Conservation (phyloP, 2,797 vertebrate species). For the Paramormyrops hopkinsi region DNA sequence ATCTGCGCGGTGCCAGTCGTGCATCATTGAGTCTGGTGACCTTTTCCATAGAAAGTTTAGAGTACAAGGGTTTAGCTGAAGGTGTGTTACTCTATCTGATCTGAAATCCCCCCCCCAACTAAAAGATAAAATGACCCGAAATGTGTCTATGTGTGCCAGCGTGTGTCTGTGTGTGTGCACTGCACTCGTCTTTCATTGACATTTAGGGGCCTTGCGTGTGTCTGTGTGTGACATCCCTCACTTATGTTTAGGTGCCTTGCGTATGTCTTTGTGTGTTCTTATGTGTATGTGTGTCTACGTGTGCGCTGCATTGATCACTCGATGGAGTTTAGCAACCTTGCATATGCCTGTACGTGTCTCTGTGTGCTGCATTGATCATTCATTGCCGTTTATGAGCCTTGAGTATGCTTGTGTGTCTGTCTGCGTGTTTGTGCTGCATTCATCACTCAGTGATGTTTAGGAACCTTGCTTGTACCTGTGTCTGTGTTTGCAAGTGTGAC, state of each 20-base stretch:
- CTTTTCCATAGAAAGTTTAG: constrained; percentile 35
- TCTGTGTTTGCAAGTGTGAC: not conserved
- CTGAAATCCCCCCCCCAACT: constrained; percentile 33
- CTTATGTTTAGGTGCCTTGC: not conserved
- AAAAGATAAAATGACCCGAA: constrained; percentile 33
- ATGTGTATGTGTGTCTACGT: not conserved
- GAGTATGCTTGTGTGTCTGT: not conserved
- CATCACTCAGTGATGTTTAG: not conserved
- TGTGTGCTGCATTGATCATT: not conserved
- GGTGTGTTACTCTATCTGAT: constrained; percentile 49
- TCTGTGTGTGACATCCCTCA: not conserved
- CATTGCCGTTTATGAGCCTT: not conserved
- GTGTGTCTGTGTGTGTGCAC: constrained; percentile 15
- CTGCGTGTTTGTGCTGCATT: not conserved
- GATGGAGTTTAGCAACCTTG: not conserved
- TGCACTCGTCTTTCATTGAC: constrained; percentile 4
- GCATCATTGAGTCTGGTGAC: constrained; percentile 19
- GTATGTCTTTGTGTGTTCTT: not conserved
- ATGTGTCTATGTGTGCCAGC: constrained; percentile 3
- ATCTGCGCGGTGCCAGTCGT: not conserved
- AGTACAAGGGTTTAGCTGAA: constrained; percentile 44
- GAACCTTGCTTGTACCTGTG: not conserved
- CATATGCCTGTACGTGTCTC: not conserved
- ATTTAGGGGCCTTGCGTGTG: not conserved
- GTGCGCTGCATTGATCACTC: not conserved